Percentiles rank a stretch among this genome's conserved stretches.
These are phyloP conservation scores for Carollia perspicillata DNA, from an alignment of 2,113 vertebrate genomes.

Conservation along the genomic window DNA sequence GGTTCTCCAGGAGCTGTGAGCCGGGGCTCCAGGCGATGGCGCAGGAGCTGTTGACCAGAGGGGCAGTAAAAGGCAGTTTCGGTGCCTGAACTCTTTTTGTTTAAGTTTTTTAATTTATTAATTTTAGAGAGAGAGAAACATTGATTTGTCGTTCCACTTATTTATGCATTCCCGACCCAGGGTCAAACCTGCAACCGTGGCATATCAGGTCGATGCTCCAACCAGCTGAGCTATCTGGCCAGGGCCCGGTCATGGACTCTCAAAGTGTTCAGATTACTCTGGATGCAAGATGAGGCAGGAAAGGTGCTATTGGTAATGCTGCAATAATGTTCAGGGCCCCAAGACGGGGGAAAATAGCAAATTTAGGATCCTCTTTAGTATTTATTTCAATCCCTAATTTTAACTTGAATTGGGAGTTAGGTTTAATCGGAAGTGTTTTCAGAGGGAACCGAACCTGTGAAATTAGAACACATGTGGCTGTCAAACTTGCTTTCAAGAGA, in stretches of 20 bases:
- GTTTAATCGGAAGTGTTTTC: slow-evolving; percentile 42
- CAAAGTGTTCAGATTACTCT: neutral
- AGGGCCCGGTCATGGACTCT: neutral
- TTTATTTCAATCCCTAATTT: slow-evolving; percentile 40
- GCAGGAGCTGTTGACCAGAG: neutral
- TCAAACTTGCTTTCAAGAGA: slow-evolving; percentile 30
- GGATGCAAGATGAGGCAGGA: neutral
- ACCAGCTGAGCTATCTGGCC: too few relatives aligned
- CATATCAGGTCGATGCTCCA: too few relatives aligned
- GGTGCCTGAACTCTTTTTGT: neutral
- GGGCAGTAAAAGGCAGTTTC: neutral
- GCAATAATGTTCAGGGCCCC: neutral
- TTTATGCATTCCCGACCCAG: too few relatives aligned
- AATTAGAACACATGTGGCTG: slow-evolving; percentile 30
- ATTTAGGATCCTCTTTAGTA: slow-evolving; percentile 2
- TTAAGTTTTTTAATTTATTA: too few relatives aligned
- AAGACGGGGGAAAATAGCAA: neutral
- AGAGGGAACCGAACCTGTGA: neutral
- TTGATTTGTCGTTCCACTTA: too few relatives aligned
- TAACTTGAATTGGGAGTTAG: slow-evolving; percentile 61
- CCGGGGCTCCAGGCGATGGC: rapidly evolving
- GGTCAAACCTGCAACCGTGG: too few relatives aligned
- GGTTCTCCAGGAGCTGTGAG: neutral
- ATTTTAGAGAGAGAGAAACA: too few relatives aligned
- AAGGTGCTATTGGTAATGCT: neutral